phyloP scores from a whole-genome alignment of 2,888 invertebrate genomes.

The Psylliodes chrysocephalus region DNA sequence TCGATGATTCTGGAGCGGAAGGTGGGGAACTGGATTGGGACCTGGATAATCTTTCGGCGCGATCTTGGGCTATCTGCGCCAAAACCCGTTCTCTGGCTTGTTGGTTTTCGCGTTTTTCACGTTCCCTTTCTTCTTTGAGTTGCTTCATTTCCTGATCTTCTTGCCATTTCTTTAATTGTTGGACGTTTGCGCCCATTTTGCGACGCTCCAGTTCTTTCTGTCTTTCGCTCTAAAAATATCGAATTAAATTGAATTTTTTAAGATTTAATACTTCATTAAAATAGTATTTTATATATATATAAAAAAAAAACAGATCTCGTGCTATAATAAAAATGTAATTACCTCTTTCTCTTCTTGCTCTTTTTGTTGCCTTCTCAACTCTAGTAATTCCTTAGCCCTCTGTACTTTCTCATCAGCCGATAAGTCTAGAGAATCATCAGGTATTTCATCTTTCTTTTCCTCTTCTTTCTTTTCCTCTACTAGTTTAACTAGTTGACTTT shows the following conservation, averaged over 20 bases:
- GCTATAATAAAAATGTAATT: no score
- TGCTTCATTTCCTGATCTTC: slow-evolving; percentile 79
- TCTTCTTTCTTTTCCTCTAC: neutral
- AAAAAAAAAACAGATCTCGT: no score
- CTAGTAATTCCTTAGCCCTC: slow-evolving; percentile 74
- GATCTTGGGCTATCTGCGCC: slow-evolving; percentile 87
- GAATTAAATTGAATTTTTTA: no score
- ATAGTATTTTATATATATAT: no score
- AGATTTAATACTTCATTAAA: no score
- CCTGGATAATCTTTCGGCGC: slow-evolving; percentile 73
- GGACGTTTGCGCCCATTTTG: slow-evolving; percentile 77
- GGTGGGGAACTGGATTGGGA: slow-evolving; percentile 39
- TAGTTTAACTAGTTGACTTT: slow-evolving; percentile 22
- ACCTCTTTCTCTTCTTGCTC: slow-evolving; percentile 76
- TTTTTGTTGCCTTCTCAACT: slow-evolving; percentile 73
- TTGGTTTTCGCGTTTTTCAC: slow-evolving; percentile 80
- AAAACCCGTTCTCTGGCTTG: slow-evolving; percentile 80
- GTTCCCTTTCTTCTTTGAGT: slow-evolving; percentile 77
- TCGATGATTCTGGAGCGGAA: slow-evolving; percentile 29
- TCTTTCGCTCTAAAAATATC: slow-evolving; percentile 56
- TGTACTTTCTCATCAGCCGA: slow-evolving; percentile 71
- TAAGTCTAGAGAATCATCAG: slow-evolving; percentile 30
- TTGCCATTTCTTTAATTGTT: slow-evolving; percentile 77
- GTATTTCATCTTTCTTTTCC: slow-evolving; percentile 32
- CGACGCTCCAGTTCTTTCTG: slow-evolving; percentile 77